phyloP scores from a whole-genome alignment of 2,797 vertebrate genomes.

The Toxotes lorentzi region DNA sequence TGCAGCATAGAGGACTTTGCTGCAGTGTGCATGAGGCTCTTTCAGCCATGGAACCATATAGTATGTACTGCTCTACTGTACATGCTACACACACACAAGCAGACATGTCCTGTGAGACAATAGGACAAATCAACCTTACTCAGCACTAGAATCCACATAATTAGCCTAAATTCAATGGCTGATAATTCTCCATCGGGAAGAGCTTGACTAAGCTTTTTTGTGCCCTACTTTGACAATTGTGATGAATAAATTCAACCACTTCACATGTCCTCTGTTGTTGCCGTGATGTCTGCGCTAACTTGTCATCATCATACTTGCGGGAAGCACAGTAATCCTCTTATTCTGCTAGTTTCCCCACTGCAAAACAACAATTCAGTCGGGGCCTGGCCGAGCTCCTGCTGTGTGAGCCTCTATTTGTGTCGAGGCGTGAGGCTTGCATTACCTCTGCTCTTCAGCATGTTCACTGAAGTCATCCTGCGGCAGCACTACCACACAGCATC shows the following conservation, averaged over 20 bases:
- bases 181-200: conserved; percentile 54
- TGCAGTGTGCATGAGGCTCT: conserved; percentile 58
- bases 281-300: conserved; percentile 42
- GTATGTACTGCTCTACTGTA: conserved; percentile 36
- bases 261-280: conserved; percentile 48
- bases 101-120: conserved; percentile 21
- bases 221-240: conserved; percentile 63
- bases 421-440: conserved; percentile 23
- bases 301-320: conserved; percentile 52
- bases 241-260: conserved; percentile 41
- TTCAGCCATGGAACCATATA: conserved; percentile 45
- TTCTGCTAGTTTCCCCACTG: conserved; percentile 30
- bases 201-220: conserved; percentile 52
- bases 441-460: conserved; percentile 35
- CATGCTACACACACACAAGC: conserved; percentile 21
- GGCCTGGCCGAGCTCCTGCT: conserved; percentile 28
- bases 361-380: conserved; percentile 28
- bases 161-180: conserved; percentile 48
- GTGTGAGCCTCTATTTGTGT: conserved; percentile 32
- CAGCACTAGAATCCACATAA: conserved; percentile 52
- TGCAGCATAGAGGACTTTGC: conserved; percentile 65
- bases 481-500: conserved; percentile 38
- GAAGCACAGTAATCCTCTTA: conserved; percentile 61
- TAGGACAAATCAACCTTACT: conserved; percentile 51
- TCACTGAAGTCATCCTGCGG: conserved; percentile 34